Base-by-base conservation (phyloP, 2,113 vertebrate species). In the Ellobius talpinus region DNA sequence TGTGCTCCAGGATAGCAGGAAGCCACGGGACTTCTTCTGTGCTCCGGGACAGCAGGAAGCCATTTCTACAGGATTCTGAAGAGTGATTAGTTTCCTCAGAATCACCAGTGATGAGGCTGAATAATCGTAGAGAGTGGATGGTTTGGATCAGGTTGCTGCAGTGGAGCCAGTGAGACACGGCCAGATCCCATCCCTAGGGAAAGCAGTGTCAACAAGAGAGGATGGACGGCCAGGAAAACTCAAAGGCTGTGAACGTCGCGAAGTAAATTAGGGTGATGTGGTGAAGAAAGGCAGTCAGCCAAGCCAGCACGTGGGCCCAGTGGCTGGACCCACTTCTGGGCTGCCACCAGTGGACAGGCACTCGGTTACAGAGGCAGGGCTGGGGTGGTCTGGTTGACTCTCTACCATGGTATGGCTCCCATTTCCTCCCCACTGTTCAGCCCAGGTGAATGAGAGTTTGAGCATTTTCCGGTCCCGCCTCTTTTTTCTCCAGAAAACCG, bases 331-430 rank as follows among this genome's bases (percentile, higher is more conserved):
- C 10, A 4, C 0, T 6, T 76, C 29, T 31, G 55, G 63, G n/a
- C 26, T 50, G 36, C 70, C 58, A 55, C 39, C 21, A 50, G 85
- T 74, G 45, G 31, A 23, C 39, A 1, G 0, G 4, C 1, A 16
- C 2, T 7, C 19, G 14, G 26, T 23, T 29, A 11, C 11, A 7
- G 45, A 39, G 31, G 24, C 39, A 12, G 42, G 23, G 24, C 16
- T 66, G 31, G 24, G 12, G n/a, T 17, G 24, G 24, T 50, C 0
- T 66, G 42, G 2, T 3, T 16, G 81, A 13, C 3, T 29, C 10
- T 77, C 45, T 17, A n/a, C 36, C 10, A 17, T 0, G 4, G 5
- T 2, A 7, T 58, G 61, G 16, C 0, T 12, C 33, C 26, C 2
- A 0, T 29, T 65, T 63, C 7, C 55, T 45, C 42, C 39, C 16